Evolutionary conservation across 2,797 vertebrate genomes (phyloP).

Genomic region (Rhinogobio ventralis): DNA sequence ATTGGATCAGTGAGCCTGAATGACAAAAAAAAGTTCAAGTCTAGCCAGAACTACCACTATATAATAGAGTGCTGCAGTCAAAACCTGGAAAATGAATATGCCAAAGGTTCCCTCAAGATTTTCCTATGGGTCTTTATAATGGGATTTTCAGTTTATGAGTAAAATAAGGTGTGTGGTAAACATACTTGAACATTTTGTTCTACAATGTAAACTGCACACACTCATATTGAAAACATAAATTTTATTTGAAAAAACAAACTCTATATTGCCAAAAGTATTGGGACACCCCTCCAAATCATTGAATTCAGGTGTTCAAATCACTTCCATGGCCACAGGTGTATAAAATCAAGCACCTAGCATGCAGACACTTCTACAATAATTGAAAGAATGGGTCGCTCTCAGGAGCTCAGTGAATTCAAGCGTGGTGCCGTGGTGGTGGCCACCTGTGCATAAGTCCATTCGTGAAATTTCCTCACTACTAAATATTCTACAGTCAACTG

Average conservation of each 20-base stretch:
- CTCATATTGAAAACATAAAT: not conserved
- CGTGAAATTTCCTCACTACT: too few relatives aligned
- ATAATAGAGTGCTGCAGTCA: not conserved
- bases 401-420: too few relatives aligned
- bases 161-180: not conserved
- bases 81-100: not conserved
- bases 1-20: conserved; percentile 92
- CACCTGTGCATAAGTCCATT: too few relatives aligned
- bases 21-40: not conserved
- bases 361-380: too few relatives aligned
- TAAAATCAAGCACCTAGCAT: too few relatives aligned
- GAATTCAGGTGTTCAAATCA: too few relatives aligned
- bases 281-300: too few relatives aligned
- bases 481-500: too few relatives aligned
- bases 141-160: not conserved
- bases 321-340: too few relatives aligned
- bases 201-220: not conserved
- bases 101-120: not conserved
- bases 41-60: not conserved
- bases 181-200: not conserved
- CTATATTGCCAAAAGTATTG: too few relatives aligned
- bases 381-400: too few relatives aligned
- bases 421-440: too few relatives aligned
- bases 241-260: not conserved
- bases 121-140: not conserved